Evolutionary conservation across 2,888 invertebrate species (phyloP), one percentile per base, ranked within the genome.

Genomic region (Flabesymbios commensalis): DNA sequence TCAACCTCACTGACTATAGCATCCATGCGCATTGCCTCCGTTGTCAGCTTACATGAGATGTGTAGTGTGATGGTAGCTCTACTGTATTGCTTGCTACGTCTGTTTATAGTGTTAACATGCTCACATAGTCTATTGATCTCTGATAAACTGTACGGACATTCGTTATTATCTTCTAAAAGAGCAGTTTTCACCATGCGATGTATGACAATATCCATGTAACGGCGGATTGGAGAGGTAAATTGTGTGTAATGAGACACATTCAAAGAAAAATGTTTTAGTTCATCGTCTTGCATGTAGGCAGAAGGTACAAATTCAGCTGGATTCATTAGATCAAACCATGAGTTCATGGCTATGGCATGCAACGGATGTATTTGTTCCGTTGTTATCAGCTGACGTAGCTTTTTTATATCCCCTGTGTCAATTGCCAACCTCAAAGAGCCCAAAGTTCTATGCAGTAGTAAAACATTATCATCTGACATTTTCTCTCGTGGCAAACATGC

Each of bases 181-280:
- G 61, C 61, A 54, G 76, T 73, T n/a, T 64, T 45, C 1, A 78
- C 60, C 33, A 79, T 49, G 28, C 78, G 68, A 54, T 77, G 78
- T 31, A 74, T 72, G 4, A 76, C 71, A 28, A 79, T 63, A 58
- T 78, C 77, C 28, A 77, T 71, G 62, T 73, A 78, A 29, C 75
- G 57, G n/a, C 67, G 63, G 17, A 76, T 63, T 7, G 80, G 80
- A 31, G 71, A 72, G 26, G 77, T 75, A 56, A 76, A 73, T 41
- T 68, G 66, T 2, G 74, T 74, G 62, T 72, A 77, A 5, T 65
- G 64, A 7, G 60, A 39, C 28, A 72, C 41, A 60, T 76, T 74
- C 4, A 78, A 59, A 0, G 66, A 62, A 59, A 75, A 77, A 53
- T 78, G 76, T 22, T 61, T 28, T 3, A 3, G 33, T 24, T 57